Evolutionary conservation across 2,888 invertebrate genomes (phyloP), one percentile per base, ranked within the genome.

Genomic region (Caenorhabditis sulstoni): DNA sequence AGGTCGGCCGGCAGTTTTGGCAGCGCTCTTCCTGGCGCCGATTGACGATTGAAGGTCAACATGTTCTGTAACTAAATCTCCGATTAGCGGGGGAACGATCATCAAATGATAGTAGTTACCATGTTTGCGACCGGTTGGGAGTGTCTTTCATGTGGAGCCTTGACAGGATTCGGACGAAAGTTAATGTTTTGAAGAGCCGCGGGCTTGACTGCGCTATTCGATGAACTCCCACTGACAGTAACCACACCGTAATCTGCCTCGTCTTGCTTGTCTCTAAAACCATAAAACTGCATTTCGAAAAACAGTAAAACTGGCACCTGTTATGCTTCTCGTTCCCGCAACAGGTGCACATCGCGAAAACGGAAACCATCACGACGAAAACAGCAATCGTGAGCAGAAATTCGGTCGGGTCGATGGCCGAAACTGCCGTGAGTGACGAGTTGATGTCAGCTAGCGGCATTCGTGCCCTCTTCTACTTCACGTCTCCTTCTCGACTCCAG

Each of bases 1-100:
- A 81, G 61, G 73, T 83, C 83, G 16, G 79, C 77, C 3, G 84
- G 84, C 37, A 84, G 64, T 79, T 82, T 76, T 18, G 84, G 84
- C n/a, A 84, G 64, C 57, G 84, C 84, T 74, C 84, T 53, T 37
- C 82, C 84, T 20, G 80, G 80, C 47, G 80, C 80, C 47, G 80
- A 80, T 64, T 71, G 73, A 22, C 80, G 75, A 41, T 74, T 75
- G 55, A 65, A 70, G 47, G 74, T 47, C 49, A 70, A 35, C 20
- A 53, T 53, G 22, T 59, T 79, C 73, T 79, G 74, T 50, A 75
- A 64, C 59, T 58, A 35, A 23, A 66, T 20, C 41, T 14, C 4
- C n/a, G 37, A 57, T 29, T 52, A 45, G 20, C 52, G 47, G 29
- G 41, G 41, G 11, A n/a, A n/a, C n/a, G n/a, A n/a, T n/a, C n/a